Conservation (phyloP, 2,888 invertebrate genomes). For the Augiades crinisus region DNA sequence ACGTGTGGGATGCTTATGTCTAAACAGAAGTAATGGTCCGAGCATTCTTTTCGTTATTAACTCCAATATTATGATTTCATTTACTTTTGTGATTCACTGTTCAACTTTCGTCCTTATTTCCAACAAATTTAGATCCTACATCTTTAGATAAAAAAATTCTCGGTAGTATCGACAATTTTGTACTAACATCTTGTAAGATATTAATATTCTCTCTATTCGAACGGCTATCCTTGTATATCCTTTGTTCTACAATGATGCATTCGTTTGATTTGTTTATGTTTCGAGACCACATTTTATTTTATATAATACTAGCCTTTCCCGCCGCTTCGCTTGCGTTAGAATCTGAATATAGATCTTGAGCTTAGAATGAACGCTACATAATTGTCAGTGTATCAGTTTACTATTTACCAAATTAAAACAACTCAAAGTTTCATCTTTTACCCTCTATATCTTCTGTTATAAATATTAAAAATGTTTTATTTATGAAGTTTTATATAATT, state of each 20-base stretch:
- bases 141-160: background rate
- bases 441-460: too few relatives aligned
- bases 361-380: too few relatives aligned
- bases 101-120: conserved; percentile 14
- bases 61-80: conserved; percentile 12
- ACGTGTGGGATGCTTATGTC: conserved; percentile 39
- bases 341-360: too few relatives aligned
- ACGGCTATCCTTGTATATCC: conserved; percentile 36
- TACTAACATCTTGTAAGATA: conserved; percentile 33
- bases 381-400: too few relatives aligned
- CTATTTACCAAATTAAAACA: too few relatives aligned
- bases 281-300: too few relatives aligned
- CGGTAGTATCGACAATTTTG: conserved; percentile 26
- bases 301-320: too few relatives aligned
- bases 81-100: background rate
- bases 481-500: too few relatives aligned
- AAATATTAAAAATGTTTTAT: too few relatives aligned
- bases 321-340: too few relatives aligned
- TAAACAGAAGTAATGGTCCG: conserved; percentile 40
- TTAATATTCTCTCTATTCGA: conserved; percentile 36
- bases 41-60: conserved; percentile 40
- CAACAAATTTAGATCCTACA: background rate
- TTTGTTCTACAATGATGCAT: conserved; percentile 36
- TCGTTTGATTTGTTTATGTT: conserved; percentile 26
- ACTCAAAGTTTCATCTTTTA: too few relatives aligned